Conservation (phyloP, 2,113 vertebrate genomes). For the Triplophysa tibetana region DNA sequence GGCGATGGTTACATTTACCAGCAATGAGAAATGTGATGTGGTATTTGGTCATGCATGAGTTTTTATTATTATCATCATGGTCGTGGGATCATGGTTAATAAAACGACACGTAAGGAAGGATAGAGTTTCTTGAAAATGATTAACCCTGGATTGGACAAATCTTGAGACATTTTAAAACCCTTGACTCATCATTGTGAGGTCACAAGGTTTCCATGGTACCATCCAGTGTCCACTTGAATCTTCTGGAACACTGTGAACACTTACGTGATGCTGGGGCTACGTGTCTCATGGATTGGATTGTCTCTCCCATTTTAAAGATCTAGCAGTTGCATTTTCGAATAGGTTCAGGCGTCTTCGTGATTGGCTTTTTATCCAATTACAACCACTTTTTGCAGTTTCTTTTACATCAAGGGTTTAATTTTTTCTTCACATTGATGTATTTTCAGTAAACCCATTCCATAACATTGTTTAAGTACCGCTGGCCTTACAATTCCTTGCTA, state of each 20-base stretch:
- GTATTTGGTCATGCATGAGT: background rate
- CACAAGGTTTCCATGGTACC: slow-evolving; percentile 21
- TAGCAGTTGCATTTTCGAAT: background rate
- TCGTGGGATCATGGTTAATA: background rate
- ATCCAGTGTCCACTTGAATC: slow-evolving; percentile 17
- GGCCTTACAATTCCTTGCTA: slow-evolving; percentile 12
- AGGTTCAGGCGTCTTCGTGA: background rate
- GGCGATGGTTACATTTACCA: background rate
- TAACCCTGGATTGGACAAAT: background rate
- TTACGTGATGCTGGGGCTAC: background rate
- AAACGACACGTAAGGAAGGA: background rate
- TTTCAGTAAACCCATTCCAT: background rate
- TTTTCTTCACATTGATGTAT: background rate
- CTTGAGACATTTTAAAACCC: background rate
- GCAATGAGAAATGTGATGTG: slow-evolving; percentile 6
- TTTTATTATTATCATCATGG: slow-evolving; percentile 5
- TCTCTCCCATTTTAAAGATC: too few relatives aligned
- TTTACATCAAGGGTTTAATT: background rate
- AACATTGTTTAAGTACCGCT: background rate
- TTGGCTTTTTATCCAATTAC: background rate
- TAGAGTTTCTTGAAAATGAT: background rate
- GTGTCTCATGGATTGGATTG: background rate
- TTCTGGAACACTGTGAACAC: slow-evolving; percentile 19
- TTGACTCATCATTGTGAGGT: slow-evolving; percentile 15
- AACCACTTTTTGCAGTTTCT: background rate